phyloP scores from a whole-genome alignment of 2,888 invertebrate species.

The Stenodema calcarata region DNA sequence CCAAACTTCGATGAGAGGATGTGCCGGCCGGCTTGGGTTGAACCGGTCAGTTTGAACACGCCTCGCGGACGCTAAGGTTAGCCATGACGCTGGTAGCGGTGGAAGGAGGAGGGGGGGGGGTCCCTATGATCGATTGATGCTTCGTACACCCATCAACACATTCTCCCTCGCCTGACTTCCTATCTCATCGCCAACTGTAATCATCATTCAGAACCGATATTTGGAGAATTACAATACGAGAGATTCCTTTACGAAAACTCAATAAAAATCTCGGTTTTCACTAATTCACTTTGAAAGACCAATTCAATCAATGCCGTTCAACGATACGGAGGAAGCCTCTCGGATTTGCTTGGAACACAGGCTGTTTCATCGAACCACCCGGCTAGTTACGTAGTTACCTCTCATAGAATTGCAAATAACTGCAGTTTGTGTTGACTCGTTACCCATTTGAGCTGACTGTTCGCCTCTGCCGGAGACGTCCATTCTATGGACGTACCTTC shows the following conservation, averaged over 20 bases:
- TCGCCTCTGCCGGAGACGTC: background rate
- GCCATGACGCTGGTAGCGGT: background rate
- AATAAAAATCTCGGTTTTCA: background rate
- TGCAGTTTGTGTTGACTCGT: conserved; percentile 14
- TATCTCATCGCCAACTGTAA: background rate
- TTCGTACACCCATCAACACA: conserved; percentile 36
- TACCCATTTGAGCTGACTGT: background rate
- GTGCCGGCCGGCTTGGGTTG: conserved; percentile 3
- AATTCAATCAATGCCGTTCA: background rate
- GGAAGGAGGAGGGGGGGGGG: too few relatives aligned
- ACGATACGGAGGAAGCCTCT: background rate
- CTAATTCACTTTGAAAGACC: background rate
- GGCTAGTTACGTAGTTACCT: conserved; percentile 29
- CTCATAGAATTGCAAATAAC: conserved; percentile 28
- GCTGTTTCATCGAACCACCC: background rate
- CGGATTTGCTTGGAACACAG: background rate
- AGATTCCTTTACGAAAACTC: background rate
- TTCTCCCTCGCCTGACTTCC: background rate
- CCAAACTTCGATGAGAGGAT: background rate
- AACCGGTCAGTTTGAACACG: conserved; percentile 20
- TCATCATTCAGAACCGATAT: background rate
- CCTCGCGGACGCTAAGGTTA: background rate
- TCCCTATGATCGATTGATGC: conserved; percentile 26
- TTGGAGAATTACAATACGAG: background rate
- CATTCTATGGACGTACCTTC: background rate